These are phyloP conservation scores for Drosophila auraria DNA, from an alignment of 1,140 invertebrate species.

Conservation along the genomic window DNA sequence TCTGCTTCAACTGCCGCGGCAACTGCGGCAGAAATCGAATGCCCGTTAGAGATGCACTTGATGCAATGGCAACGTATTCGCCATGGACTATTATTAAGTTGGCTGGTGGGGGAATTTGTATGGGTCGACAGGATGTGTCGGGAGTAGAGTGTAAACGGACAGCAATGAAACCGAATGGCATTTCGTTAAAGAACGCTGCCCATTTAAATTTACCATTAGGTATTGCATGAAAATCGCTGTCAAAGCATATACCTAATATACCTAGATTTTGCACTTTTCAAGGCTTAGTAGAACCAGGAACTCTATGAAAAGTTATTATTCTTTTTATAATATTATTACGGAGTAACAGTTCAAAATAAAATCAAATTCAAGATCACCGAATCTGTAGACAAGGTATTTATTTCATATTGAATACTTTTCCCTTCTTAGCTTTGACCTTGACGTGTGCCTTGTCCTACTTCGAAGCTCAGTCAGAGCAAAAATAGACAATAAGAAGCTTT, in stretches of 20 bases:
- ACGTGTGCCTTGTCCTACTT: conserved; percentile 53
- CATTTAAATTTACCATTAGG: too few relatives aligned
- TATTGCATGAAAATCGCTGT: too few relatives aligned
- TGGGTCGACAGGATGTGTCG: conserved; percentile 11
- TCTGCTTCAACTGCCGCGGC: conserved; percentile 33
- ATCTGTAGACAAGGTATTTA: neutral
- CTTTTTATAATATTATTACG: too few relatives aligned
- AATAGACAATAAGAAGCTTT: conserved; percentile 44
- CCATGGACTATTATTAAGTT: conserved; percentile 62
- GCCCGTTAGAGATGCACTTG: conserved; percentile 50
- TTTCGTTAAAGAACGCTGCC: neutral
- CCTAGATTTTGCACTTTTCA: too few relatives aligned
- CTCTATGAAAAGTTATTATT: too few relatives aligned
- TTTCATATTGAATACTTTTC: conserved; percentile 23
- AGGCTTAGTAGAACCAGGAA: too few relatives aligned
- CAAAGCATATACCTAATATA: too few relatives aligned
- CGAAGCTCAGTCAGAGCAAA: neutral
- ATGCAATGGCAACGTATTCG: conserved; percentile 33
- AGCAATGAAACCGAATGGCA: neutral
- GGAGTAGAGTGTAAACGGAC: neutral
- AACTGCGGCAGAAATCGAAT: conserved; percentile 8
- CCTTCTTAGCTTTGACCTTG: conserved; percentile 70
- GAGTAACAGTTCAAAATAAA: neutral
- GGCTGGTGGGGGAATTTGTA: conserved; percentile 20
- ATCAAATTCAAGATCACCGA: conserved; percentile 2